Conservation (phyloP, 2,797 vertebrate genomes). For the Tauraco hartlaubi region DNA sequence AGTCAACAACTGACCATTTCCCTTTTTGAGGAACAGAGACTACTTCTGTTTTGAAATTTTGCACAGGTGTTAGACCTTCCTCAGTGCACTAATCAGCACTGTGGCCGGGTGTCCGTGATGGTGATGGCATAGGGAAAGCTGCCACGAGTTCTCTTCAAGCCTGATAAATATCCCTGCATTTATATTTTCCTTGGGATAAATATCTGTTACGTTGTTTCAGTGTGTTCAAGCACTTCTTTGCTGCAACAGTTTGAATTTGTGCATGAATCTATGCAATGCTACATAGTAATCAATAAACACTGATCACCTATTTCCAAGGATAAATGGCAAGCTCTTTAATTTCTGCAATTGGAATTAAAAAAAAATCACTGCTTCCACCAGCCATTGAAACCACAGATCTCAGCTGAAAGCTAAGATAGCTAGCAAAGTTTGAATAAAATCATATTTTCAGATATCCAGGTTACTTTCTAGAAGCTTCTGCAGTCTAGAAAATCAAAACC, state of each 20-base stretch:
- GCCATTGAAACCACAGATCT: not conserved
- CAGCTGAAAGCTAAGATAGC: not conserved
- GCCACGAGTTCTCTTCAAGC: not conserved
- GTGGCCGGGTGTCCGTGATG: fast-evolving
- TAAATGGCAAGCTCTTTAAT: not conserved
- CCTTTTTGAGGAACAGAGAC: not conserved
- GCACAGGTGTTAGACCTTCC: not conserved
- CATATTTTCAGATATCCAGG: not conserved
- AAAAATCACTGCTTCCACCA: not conserved
- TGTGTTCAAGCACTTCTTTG: not conserved
- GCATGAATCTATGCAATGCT: not conserved
- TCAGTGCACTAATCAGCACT: not conserved
- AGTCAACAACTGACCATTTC: not conserved
- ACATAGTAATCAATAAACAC: not conserved
- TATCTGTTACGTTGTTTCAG: not conserved
- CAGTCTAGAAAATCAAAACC: not conserved
- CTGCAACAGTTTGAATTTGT: not conserved
- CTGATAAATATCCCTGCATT: not conserved
- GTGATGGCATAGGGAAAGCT: not conserved
- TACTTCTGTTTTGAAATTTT: not conserved
- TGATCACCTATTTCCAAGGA: not conserved
- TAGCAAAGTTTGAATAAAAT: not conserved
- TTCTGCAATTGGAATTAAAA: not conserved
- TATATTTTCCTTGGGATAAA: not conserved
- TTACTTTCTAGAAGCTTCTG: not conserved